A percentile compares a stretch with the other conserved stretches of the same genome.
These are phyloP conservation scores for Pachyrhynchus sulphureomaculatus DNA, from an alignment of 1,140 invertebrate species.

Conservation along the genomic window DNA sequence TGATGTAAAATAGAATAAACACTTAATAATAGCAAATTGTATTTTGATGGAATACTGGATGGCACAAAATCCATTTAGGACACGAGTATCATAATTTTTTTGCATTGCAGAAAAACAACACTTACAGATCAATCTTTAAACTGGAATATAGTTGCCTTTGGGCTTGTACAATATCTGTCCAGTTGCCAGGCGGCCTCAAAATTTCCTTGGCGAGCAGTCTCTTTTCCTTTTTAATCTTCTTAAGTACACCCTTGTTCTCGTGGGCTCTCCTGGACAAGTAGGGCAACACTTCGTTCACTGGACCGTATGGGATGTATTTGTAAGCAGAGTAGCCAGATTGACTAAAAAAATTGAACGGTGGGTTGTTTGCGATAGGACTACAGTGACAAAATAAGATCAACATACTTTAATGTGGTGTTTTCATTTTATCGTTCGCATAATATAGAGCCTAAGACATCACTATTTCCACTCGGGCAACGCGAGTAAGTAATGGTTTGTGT, in stretches of 20 bases:
- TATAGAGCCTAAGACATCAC: too few species aligned
- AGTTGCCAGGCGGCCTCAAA: constrained; percentile 64
- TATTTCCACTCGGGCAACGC: too few species aligned
- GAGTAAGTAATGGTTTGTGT: too few species aligned
- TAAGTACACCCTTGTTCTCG: constrained; percentile 89
- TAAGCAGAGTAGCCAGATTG: constrained; percentile 98
- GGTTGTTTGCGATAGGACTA: too few species aligned
- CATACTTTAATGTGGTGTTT: too few species aligned
- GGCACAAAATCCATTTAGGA: too few species aligned
- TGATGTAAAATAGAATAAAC: too few species aligned
- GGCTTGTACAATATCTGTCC: constrained; percentile 85
- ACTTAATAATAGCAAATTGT: too few species aligned
- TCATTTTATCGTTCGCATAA: too few species aligned
- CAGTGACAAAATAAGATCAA: too few species aligned
- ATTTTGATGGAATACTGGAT: too few species aligned
- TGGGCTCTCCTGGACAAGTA: constrained; percentile 93
- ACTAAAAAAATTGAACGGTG: constrained; percentile 72
- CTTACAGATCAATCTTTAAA: constrained; percentile 58
- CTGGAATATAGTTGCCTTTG: constrained; percentile 80
- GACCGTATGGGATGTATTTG: constrained; percentile 98
- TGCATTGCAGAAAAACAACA: neutral
- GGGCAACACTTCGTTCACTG: constrained; percentile 94
- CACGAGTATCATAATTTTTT: too few species aligned
- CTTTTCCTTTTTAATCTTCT: constrained; percentile 88
- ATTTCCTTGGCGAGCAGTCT: constrained; percentile 76